Percentiles rank a stretch among this genome's conserved stretches.
Evolutionary conservation across 30 jellyfish, hydroid and myxozoan genomes (phyloP).

Genomic region (Sanderia malayensis): DNA sequence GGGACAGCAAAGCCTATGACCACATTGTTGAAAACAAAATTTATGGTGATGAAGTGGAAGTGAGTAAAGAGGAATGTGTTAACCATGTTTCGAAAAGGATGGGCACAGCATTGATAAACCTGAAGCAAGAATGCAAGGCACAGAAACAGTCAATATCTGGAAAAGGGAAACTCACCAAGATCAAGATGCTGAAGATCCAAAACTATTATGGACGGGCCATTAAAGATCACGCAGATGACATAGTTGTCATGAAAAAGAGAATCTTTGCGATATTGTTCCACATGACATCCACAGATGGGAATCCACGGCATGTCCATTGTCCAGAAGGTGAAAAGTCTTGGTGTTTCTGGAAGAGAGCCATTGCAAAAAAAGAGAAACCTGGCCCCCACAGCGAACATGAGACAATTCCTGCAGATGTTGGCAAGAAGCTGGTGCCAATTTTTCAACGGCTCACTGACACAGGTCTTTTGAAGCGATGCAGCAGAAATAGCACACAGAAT

Average conservation of each 20-base stretch:
- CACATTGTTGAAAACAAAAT: background rate
- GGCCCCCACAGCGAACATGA: conserved; percentile 40
- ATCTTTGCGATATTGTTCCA: conserved; percentile 15
- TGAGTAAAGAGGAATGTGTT: conserved; percentile 10
- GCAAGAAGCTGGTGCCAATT: conserved; percentile 20
- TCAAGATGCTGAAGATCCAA: conserved; percentile 11
- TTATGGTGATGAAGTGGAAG: background rate
- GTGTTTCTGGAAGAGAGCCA: conserved; percentile 34
- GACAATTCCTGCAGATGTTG: conserved; percentile 24
- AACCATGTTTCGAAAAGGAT: conserved; percentile 14
- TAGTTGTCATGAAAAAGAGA: conserved; percentile 3
- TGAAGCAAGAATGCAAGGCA: background rate
- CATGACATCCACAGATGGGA: background rate
- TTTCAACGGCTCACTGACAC: conserved; percentile 3
- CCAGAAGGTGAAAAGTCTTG: conserved; percentile 22
- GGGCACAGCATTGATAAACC: conserved; percentile 21
- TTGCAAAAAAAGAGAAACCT: conserved; percentile 15
- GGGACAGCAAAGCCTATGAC: conserved; percentile 27
- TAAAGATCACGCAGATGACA: conserved; percentile 9
- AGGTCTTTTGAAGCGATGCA: conserved; percentile 9
- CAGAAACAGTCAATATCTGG: conserved; percentile 9
- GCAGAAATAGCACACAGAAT: conserved; percentile 50
- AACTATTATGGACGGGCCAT: conserved; percentile 20
- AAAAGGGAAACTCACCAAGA: conserved; percentile 12
- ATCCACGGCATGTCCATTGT: conserved; percentile 11